Evolutionary conservation across 2,888 invertebrate genomes (phyloP), one percentile per base, ranked within the genome.

Genomic region (Oxytorus armatus): DNA sequence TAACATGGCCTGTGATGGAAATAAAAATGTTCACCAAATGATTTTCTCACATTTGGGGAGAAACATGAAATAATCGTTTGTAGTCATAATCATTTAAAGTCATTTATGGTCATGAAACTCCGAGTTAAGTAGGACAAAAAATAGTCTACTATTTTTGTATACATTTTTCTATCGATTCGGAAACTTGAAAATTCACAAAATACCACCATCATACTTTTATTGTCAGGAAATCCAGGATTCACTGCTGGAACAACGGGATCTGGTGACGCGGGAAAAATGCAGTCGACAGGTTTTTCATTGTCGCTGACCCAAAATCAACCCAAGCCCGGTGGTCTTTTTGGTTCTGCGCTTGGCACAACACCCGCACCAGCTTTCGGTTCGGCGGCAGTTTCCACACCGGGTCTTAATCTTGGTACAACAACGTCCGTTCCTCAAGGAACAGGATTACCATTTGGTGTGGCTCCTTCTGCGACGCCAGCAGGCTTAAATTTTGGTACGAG

Each of bases 201-300:
- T 84, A 5, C 21, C 16, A 51, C 36, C 42, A 39, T 8, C 18
- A 59, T 42, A 23, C 36, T 7, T 1, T 5, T 23, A 63, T 25
- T 25, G n/a, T n/a, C 16, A 83, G 83, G 51, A 5, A 70, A 72
- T 2, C 70, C 73, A 39, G 77, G 80, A 21, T 85, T 87, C 39
- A 61, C 82, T 0, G 77, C 82, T 1, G 85, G 84, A 11, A 59
- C 76, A 16, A 51, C 92, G 84, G 93, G 92, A 0, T 88, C 92
- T 78, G 93, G 93, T n/a, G 93, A 93, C 87, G 86, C 92, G 7
- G 84, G 89, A 33, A 93, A 93, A 86, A 82, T 92, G 3, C 70
- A 92, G 55, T 90, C 39, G 88, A 90, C 86, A 86, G 90, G 87
- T 90, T 74, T 92, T 92, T 61, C 92, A 91, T 72, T 90, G 92